Evolutionary conservation across 2,113 vertebrate species (phyloP).

Genomic region (Oxyura jamaicensis): DNA sequence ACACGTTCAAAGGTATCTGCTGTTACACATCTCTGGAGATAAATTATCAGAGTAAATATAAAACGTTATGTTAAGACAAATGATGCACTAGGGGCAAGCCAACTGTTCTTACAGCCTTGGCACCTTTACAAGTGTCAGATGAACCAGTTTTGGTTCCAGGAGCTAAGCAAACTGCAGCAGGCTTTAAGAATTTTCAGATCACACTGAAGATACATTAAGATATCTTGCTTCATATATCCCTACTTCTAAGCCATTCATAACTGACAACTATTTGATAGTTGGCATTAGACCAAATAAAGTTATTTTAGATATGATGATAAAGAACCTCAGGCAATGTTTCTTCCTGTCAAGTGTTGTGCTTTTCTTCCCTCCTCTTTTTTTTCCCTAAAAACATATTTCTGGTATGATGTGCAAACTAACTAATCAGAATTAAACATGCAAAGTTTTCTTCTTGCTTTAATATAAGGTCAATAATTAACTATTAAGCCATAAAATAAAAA

Average conservation of each 20-base stretch:
- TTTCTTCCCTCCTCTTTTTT: not conserved
- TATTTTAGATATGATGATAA: not conserved
- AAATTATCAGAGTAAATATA: conserved; percentile 1
- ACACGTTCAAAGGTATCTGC: not conserved
- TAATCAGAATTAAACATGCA: not conserved
- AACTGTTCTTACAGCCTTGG: not conserved
- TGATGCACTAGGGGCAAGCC: not conserved
- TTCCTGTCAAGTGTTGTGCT: not conserved
- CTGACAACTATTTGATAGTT: not conserved
- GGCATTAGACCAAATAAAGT: not conserved
- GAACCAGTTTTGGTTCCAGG: not conserved
- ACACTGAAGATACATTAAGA: not conserved
- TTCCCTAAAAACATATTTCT: not conserved
- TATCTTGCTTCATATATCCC: not conserved
- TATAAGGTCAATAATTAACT: not conserved
- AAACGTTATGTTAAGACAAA: not conserved
- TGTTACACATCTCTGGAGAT: not conserved
- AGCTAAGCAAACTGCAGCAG: not conserved
- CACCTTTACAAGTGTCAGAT: not conserved
- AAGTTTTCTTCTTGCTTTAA: not conserved
- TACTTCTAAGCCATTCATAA: not conserved
- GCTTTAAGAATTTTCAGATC: not conserved
- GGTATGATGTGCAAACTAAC: not conserved
- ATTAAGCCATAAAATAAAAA: not conserved
- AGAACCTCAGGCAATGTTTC: not conserved